Evolutionary conservation across 1,140 invertebrate genomes (phyloP).

Genomic region (Polyergus mexicanus): DNA sequence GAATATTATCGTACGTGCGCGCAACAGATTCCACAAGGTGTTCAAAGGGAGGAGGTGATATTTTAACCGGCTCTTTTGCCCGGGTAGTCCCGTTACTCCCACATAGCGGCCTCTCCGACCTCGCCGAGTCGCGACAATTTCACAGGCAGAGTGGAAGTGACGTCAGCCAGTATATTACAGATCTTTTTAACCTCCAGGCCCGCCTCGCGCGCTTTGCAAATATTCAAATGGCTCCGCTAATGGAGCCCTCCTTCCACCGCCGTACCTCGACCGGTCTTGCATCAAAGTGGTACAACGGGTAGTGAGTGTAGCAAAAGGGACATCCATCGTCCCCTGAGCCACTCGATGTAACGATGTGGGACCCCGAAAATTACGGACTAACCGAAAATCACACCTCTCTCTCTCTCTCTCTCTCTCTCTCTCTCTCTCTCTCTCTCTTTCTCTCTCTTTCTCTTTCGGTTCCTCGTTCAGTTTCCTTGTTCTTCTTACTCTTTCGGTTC

Average conservation of each 20-base stretch:
- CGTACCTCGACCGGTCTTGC: constrained; percentile 75
- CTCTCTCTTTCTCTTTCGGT: constrained; percentile 23
- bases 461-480: not conserved
- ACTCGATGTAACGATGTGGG: constrained; percentile 75
- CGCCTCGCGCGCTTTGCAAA: constrained; percentile 85
- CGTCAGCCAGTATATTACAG: constrained; percentile 82
- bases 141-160: constrained; percentile 81
- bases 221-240: constrained; percentile 86
- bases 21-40: constrained; percentile 54
- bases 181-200: constrained; percentile 82
- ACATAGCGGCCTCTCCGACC: constrained; percentile 61
- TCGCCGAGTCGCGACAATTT: constrained; percentile 79
- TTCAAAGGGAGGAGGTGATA: constrained; percentile 72
- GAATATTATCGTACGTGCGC: constrained; percentile 64
- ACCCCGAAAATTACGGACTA: constrained; percentile 83
- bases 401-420: constrained; percentile 33
- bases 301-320: constrained; percentile 76
- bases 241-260: constrained; percentile 75
- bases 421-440: not conserved
- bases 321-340: constrained; percentile 82
- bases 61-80: constrained; percentile 76
- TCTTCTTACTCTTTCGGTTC: constrained; percentile 47
- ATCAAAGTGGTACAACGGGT: constrained; percentile 82
- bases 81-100: constrained; percentile 75
- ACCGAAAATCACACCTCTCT: constrained; percentile 75